phyloP scores from a whole-genome alignment of 2,113 vertebrate genomes.

The Salvelinus fontinalis region DNA sequence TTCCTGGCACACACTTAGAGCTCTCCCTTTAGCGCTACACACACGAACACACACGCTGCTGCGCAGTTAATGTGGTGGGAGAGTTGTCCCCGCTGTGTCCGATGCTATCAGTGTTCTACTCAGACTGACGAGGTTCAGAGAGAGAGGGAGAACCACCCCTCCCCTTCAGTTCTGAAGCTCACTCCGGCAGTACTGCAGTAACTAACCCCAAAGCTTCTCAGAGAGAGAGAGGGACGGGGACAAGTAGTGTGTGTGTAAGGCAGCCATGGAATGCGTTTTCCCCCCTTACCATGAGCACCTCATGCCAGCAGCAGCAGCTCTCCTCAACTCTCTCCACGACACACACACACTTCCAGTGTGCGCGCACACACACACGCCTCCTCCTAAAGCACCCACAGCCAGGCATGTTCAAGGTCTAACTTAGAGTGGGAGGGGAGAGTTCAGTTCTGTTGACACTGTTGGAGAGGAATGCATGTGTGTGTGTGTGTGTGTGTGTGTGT shows the following conservation, averaged over 20 bases:
- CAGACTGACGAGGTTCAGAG: constrained; percentile 14
- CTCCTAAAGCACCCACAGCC: neutral
- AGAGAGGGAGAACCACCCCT: constrained; percentile 33
- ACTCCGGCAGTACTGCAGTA: constrained; percentile 54
- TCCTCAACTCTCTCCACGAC: neutral
- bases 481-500: constrained; percentile 1
- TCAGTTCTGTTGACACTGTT: constrained; percentile 20
- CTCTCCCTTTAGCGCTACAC: neutral
- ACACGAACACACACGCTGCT: neutral
- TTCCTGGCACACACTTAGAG: neutral
- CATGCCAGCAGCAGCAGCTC: constrained; percentile 9
- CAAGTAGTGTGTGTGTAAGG: constrained; percentile 13
- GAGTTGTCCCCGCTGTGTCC: constrained; percentile 20
- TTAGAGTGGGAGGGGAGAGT: constrained; percentile 9
- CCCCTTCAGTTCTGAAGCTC: constrained; percentile 56
- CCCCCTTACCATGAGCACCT: constrained; percentile 17
- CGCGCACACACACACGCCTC: neutral
- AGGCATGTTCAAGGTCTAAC: constrained; percentile 11
- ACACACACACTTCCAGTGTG: too few relatives aligned
- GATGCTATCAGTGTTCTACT: constrained; percentile 20
- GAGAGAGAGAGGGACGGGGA: neutral
- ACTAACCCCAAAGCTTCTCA: constrained; percentile 33
- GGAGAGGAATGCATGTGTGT: constrained; percentile 16
- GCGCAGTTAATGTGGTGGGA: neutral
- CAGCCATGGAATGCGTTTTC: constrained; percentile 41